Base-by-base conservation (phyloP, 2,888 invertebrate species). In the Thymelicus sylvestris region DNA sequence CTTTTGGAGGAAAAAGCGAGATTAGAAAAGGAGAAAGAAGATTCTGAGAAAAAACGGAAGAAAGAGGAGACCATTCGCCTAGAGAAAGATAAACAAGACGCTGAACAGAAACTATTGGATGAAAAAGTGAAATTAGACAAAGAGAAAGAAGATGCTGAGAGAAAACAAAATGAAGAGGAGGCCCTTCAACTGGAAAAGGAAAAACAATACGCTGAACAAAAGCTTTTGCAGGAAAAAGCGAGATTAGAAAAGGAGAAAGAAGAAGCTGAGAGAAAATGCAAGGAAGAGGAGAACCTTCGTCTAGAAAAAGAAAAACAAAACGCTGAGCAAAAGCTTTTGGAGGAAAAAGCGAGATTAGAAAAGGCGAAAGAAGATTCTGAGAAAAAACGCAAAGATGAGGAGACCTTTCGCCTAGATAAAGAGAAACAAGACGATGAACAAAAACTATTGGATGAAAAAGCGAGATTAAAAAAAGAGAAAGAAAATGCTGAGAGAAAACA, bases 81-180 rank as follows among this genome's bases (percentile, higher is more conserved):
- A n/a, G 48, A 48, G 10, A 48, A 72, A 38, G 73, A 73, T 12
- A 64, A 65, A 59, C 12, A 70, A 74, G 73, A 74, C 52, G 65
- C 39, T 62, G 66, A 66, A 24, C 62, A 62, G 63, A 68, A 61
- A 19, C 19, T 19, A 19, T 19, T 19, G 63, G 12, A 50, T n/a
- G 15, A 57, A 7, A 24, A 57, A 31, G 24, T 7, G 5, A 19
- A n/a, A 19, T 19, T 44, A 44, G 48, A 60, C 38, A 67, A 67
- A 47, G 48, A 15, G 8, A 61, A 39, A n/a, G 50, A 61, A 13
- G 61, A 67, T 19, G 38, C 13, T 64, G 66, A 68, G 44, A 70
- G 39, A 15, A 57, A 73, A 63, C 39, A 66, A 41, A 38, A 74
- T 66, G 31, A 50, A 7, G 55, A 65, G 6, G 65, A 55, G 15